A percentile compares a stretch with the other conserved stretches of the same genome.
These are phyloP conservation scores for Semnopithecus entellus DNA, from an alignment of 2,113 vertebrate species.

Conservation along the genomic window DNA sequence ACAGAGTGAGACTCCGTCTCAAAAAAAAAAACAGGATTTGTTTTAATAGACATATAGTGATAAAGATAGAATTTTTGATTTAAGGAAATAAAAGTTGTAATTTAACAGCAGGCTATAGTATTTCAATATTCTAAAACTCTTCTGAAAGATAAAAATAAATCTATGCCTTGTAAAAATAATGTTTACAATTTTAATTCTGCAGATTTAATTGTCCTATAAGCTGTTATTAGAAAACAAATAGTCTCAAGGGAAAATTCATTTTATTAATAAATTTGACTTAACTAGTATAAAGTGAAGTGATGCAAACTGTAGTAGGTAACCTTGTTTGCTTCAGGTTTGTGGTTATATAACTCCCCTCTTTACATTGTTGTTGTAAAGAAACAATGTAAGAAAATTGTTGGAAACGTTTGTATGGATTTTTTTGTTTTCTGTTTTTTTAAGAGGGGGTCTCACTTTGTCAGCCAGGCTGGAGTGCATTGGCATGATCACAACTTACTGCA, in stretches of 20 bases:
- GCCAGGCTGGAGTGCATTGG: too few relatives aligned
- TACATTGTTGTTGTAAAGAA: not conserved
- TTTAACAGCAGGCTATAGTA: conserved; percentile 37
- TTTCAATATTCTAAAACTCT: not conserved
- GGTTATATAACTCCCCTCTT: not conserved
- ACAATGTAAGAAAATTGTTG: not conserved
- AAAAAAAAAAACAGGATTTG: not conserved
- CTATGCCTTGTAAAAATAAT: not conserved
- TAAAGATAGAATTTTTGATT: not conserved
- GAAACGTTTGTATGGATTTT: not conserved
- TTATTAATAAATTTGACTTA: not conserved
- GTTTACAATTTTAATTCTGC: conserved; percentile 11
- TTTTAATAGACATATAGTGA: not conserved
- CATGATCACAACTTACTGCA: too few relatives aligned
- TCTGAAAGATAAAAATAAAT: not conserved
- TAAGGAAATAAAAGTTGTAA: conserved; percentile 21
- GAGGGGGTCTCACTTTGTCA: too few relatives aligned
- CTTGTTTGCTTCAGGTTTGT: not conserved
- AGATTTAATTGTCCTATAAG: not conserved
- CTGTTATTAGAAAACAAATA: conserved; percentile 28
- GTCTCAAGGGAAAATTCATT: not conserved
- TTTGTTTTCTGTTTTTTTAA: too few relatives aligned
- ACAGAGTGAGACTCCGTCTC: too few relatives aligned
- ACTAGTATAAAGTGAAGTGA: not conserved
- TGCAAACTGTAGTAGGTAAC: not conserved